These are phyloP conservation scores for Turritopsis dohrnii DNA, from an alignment of 30 jellyfish, hydroid and myxozoan genomes.

Conservation along the genomic window DNA sequence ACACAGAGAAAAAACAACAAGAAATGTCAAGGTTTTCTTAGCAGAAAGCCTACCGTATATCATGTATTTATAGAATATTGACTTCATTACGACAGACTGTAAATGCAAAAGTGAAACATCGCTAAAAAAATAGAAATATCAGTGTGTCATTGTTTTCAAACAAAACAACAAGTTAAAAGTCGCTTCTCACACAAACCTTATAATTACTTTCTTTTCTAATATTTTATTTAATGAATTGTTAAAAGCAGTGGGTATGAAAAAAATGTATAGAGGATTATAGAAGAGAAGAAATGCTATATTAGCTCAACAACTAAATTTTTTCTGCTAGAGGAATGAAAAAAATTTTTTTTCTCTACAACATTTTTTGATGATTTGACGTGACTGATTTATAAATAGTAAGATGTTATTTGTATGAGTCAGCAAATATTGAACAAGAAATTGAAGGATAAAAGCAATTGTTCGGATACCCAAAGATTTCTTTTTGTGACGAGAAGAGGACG, in stretches of 20 bases:
- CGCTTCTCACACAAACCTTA: not conserved
- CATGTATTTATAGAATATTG: not conserved
- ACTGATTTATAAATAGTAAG: not conserved
- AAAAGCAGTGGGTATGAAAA: not conserved
- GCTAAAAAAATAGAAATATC: not conserved
- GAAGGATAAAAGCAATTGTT: not conserved
- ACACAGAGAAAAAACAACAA: not conserved
- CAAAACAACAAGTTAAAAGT: not conserved
- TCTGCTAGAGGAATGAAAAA: too few relatives aligned
- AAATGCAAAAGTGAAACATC: not conserved
- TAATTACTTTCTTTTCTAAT: not conserved
- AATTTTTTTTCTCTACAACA: not conserved
- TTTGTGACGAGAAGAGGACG: not conserved
- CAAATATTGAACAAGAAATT: not conserved
- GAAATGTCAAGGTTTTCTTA: not conserved
- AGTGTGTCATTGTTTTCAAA: not conserved
- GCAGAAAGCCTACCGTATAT: not conserved
- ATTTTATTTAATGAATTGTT: not conserved
- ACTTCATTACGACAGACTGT: not conserved
- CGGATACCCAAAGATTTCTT: not conserved
- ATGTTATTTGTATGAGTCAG: not conserved
- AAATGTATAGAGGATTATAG: not conserved
- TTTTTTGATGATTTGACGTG: not conserved
- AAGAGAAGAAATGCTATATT: not conserved
- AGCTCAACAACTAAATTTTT: not conserved